These are phyloP conservation scores for Nettapus auritus DNA, from an alignment of 2,113 vertebrate species.

Conservation along the genomic window DNA sequence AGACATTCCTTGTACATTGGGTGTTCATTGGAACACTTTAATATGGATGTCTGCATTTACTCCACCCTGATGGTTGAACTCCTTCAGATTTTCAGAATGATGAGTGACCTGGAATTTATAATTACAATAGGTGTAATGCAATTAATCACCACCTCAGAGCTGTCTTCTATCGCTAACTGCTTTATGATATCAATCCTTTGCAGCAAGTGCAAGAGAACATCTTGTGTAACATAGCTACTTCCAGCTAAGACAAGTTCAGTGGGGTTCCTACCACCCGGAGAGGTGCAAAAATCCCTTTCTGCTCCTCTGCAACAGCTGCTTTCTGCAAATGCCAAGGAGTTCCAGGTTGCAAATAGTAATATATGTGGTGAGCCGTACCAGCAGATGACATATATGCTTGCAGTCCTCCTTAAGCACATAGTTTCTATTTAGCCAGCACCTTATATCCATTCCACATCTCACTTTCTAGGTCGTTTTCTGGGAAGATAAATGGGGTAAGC, in stretches of 20 bases:
- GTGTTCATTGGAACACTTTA: slow-evolving; percentile 61
- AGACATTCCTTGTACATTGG: slow-evolving; percentile 54
- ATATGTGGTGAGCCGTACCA: neutral
- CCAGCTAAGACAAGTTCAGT: slow-evolving; percentile 39
- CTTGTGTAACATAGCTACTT: slow-evolving; percentile 17
- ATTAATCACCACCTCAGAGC: slow-evolving; percentile 59
- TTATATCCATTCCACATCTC: neutral
- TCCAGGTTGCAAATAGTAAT: neutral
- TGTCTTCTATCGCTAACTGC: slow-evolving; percentile 4
- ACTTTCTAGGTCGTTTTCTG: neutral
- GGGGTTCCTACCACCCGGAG: slow-evolving; percentile 8
- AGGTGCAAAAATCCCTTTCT: neutral
- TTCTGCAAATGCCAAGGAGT: neutral
- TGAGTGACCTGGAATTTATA: slow-evolving; percentile 72
- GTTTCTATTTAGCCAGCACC: neutral
- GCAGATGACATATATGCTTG: neutral
- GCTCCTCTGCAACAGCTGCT: neutral
- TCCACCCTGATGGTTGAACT: slow-evolving; percentile 58
- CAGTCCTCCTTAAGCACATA: neutral
- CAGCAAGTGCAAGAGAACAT: slow-evolving; percentile 50
- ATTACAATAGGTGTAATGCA: slow-evolving; percentile 63
- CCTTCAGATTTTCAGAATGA: slow-evolving; percentile 49
- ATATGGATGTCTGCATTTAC: slow-evolving; percentile 15
- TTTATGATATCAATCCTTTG: neutral
- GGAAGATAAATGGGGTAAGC: neutral